Conservation (phyloP, 2,888 invertebrate genomes). For the Coelinius sp. region DNA sequence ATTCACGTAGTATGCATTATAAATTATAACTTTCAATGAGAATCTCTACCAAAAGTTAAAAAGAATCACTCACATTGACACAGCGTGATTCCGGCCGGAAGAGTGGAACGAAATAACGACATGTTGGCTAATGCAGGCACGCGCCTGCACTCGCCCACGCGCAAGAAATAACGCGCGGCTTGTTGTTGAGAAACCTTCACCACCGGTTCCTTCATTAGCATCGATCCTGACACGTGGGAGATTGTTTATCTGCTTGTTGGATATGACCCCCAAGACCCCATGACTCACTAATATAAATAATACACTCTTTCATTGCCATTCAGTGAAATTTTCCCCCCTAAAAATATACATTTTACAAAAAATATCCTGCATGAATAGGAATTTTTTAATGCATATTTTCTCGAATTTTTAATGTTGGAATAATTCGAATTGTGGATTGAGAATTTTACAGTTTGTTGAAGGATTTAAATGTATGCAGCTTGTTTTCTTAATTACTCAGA, state of each 20-base stretch:
- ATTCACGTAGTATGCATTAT: too few species aligned
- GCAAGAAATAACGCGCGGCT: constrained; percentile 35
- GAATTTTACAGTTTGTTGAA: background rate
- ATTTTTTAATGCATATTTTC: background rate
- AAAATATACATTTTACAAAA: background rate
- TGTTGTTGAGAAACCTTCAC: constrained; percentile 44
- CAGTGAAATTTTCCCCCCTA: background rate
- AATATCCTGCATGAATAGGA: background rate
- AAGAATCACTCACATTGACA: background rate
- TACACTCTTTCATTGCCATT: constrained; percentile 30
- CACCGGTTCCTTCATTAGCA: constrained; percentile 61
- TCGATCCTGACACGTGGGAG: constrained; percentile 61
- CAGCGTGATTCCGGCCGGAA: background rate
- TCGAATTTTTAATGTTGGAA: too few species aligned
- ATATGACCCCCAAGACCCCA: constrained; percentile 43
- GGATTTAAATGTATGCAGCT: background rate
- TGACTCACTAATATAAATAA: constrained; percentile 41
- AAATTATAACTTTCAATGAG: too few species aligned
- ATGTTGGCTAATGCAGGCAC: constrained; percentile 46
- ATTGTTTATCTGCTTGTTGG: constrained; percentile 59
- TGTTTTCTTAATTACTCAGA: background rate
- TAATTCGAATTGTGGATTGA: background rate
- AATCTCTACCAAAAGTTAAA: background rate
- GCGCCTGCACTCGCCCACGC: constrained; percentile 49
- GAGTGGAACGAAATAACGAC: constrained; percentile 4